Conservation (phyloP, 2,113 vertebrate genomes). For the Parus major region DNA sequence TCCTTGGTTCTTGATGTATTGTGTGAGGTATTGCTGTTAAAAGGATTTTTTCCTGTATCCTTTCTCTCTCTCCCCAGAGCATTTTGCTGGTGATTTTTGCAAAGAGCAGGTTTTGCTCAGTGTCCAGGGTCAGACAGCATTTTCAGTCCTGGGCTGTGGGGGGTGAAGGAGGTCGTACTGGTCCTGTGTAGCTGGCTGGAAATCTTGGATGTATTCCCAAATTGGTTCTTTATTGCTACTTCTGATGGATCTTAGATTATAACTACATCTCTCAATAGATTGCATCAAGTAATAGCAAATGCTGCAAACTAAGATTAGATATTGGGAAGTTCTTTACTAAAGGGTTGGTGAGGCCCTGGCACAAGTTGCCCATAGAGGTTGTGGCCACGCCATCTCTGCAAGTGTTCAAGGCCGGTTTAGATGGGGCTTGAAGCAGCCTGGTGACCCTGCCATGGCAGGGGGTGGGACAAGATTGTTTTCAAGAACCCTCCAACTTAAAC, state of each 20-base stretch:
- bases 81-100: not conserved
- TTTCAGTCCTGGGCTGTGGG: not conserved
- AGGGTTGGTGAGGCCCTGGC: not conserved
- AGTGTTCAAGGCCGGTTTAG: not conserved
- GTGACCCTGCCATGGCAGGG: not conserved
- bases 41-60: not conserved
- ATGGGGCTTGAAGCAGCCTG: not conserved
- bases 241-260: not conserved
- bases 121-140: not conserved
- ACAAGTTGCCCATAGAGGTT: not conserved
- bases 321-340: not conserved
- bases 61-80: not conserved
- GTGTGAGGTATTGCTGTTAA: not conserved
- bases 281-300: not conserved
- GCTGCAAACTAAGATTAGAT: not conserved
- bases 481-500: not conserved
- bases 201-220: not conserved
- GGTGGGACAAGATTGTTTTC: rapidly evolving
- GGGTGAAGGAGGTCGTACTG: not conserved
- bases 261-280: not conserved
- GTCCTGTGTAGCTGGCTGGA: not conserved
- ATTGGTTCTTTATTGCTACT: not conserved
- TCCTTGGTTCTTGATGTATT: not conserved
- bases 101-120: not conserved
- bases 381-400: not conserved